Conservation (phyloP, 2,888 invertebrate species). For the Hoplodrina blanda region DNA sequence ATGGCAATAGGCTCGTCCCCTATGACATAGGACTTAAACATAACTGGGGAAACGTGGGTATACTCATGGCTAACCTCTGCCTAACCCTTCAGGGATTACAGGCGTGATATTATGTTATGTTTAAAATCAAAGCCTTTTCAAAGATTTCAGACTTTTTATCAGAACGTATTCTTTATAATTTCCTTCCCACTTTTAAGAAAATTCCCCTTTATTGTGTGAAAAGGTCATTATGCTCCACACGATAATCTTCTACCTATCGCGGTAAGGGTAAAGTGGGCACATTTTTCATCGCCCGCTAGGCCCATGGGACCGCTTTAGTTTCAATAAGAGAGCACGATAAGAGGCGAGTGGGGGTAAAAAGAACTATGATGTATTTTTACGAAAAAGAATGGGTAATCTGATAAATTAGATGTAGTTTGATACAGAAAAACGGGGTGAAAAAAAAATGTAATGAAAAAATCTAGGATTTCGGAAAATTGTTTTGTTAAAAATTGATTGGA, state of each 20-base stretch:
- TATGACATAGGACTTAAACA: too few species aligned
- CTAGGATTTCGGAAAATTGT: neutral
- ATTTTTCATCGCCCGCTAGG: slow-evolving; percentile 78
- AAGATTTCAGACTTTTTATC: slow-evolving; percentile 15
- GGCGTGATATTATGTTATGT: too few species aligned
- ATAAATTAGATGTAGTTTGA: slow-evolving; percentile 57
- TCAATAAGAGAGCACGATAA: slow-evolving; percentile 81
- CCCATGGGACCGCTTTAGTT: slow-evolving; percentile 80
- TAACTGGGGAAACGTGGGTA: too few species aligned
- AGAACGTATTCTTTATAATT: slow-evolving; percentile 29
- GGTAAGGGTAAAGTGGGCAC: slow-evolving; percentile 67
- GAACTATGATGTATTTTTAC: slow-evolving; percentile 66
- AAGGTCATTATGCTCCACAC: slow-evolving; percentile 66
- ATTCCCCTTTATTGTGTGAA: slow-evolving; percentile 48
- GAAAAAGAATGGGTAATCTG: slow-evolving; percentile 57
- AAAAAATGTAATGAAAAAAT: too few species aligned
- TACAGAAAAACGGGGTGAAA: neutral
- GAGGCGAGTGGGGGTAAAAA: slow-evolving; percentile 61
- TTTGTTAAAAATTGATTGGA: neutral
- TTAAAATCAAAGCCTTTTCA: neutral
- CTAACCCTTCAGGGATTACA: too few species aligned
- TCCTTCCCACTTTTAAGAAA: slow-evolving; percentile 43
- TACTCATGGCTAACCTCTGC: too few species aligned
- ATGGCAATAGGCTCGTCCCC: too few species aligned
- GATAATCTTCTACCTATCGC: slow-evolving; percentile 73